Base-by-base conservation (phyloP, 2,113 vertebrate species). In the Larimichthys polyactis region DNA sequence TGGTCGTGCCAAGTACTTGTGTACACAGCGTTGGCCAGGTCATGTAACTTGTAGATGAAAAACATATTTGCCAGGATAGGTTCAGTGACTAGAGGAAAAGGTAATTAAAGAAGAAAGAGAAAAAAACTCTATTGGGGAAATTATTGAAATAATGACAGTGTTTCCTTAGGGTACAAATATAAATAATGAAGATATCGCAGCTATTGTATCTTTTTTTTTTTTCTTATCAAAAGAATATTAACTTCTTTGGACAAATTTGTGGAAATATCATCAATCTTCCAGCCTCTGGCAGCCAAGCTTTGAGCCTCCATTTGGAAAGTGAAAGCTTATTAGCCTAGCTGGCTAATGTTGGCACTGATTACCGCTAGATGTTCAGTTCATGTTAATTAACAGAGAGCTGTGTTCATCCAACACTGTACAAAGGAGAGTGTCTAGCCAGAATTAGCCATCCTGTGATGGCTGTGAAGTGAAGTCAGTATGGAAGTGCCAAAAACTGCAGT, bases 1-100 rank as follows among this genome's bases (percentile, higher is more conserved):
- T 93, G 87, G 84, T 58, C 14, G 87, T 96, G 97, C 96, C 96
- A 97, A 96, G 92, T 93, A 92, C 95, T 96, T 96, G 95, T 96
- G 96, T 96, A 94, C 94, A 93, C 95, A 96, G 93, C 90, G 78
- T 90, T 95, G 90, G 93, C 93, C 94, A 95, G 96, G 91, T 95
- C 95, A 88, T 94, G 94, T 94, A 95, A 94, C 93, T 92, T 90
- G 80, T 0, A 72, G 89, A 92, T 93, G 93, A 93, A 92, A 91
- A 46, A 87, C 93, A 91, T 95, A 87, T 84, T 60, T 54, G 46
- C 85, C 74, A 51, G 64, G 83, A 78, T 69, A 87, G 81, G 85
- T 93, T 82, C 83, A 81, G 78, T 79, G 64, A 87, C 70, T 64
- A 88, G 48, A 81, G 82, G 78, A 84, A 77, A 88, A 89, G 36